Evolutionary conservation across 1,140 invertebrate species (phyloP).

Genomic region (Drosophila azteca): DNA sequence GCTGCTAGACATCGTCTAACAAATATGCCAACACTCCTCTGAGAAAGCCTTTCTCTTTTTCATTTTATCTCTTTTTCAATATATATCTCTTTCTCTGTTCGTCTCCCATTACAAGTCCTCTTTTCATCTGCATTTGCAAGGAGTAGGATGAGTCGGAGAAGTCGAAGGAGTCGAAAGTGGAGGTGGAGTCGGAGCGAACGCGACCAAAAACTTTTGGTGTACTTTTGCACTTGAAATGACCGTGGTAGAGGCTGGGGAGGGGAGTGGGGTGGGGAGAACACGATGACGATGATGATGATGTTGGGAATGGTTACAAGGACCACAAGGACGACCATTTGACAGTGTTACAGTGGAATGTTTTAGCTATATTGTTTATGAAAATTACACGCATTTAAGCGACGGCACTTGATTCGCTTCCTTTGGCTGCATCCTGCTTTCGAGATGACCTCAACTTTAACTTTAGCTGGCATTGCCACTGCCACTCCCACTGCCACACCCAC

Average conservation of each 20-base stretch:
- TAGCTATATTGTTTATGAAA: constrained; percentile 74
- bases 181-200: not conserved
- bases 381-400: constrained; percentile 39
- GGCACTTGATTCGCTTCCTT: constrained; percentile 10
- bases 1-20: no score
- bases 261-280: not conserved
- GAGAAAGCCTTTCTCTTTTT: not conserved
- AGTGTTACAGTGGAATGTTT: constrained; percentile 50
- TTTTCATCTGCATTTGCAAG: constrained; percentile 17
- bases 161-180: no score
- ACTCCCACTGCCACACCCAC: constrained; percentile 1
- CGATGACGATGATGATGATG: constrained; percentile 7
- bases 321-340: constrained; percentile 38
- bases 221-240: constrained; percentile 62
- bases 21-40: not conserved
- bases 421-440: constrained; percentile 33
- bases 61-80: no score
- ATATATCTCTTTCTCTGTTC: no score
- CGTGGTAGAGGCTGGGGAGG: not conserved
- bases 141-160: no score
- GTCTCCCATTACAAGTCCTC: not conserved
- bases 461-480: not conserved
- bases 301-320: not conserved
- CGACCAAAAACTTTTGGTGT: constrained; percentile 31
- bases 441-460: constrained; percentile 4